These are phyloP conservation scores for Pseudachorutes palmiensis DNA, from an alignment of 1,140 invertebrate species.

Conservation along the genomic window DNA sequence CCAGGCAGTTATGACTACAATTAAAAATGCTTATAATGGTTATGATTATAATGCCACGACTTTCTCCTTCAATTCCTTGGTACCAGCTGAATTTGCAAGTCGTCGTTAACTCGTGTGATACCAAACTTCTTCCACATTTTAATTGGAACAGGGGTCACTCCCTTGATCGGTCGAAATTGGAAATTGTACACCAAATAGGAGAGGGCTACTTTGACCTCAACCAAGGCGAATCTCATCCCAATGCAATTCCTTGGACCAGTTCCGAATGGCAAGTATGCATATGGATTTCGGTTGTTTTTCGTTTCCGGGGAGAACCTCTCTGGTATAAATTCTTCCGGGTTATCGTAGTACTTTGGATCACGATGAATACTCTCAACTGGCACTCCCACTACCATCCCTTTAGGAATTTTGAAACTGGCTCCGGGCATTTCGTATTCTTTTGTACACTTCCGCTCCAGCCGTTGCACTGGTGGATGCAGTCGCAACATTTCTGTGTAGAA, in stretches of 20 bases:
- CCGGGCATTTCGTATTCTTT: constrained; percentile 46
- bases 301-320: constrained; percentile 47
- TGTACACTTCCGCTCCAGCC: constrained; percentile 44
- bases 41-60: too few species aligned
- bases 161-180: neutral
- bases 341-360: constrained; percentile 54
- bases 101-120: neutral
- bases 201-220: neutral
- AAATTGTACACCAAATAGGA: neutral
- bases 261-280: constrained; percentile 49
- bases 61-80: too few species aligned
- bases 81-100: neutral
- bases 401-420: constrained; percentile 53
- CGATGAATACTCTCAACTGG: constrained; percentile 60
- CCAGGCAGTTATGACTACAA: too few species aligned
- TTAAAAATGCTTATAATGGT: too few species aligned
- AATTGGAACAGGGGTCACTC: neutral
- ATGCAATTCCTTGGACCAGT: constrained; percentile 49
- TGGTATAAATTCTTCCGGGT: constrained; percentile 50
- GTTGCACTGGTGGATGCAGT: constrained; percentile 45
- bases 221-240: constrained; percentile 43
- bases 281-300: constrained; percentile 44
- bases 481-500: constrained; percentile 45
- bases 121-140: neutral
- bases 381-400: constrained; percentile 57